Evolutionary conservation across 2,113 vertebrate species (phyloP).

Genomic region (Poeciliopsis retropinna): DNA sequence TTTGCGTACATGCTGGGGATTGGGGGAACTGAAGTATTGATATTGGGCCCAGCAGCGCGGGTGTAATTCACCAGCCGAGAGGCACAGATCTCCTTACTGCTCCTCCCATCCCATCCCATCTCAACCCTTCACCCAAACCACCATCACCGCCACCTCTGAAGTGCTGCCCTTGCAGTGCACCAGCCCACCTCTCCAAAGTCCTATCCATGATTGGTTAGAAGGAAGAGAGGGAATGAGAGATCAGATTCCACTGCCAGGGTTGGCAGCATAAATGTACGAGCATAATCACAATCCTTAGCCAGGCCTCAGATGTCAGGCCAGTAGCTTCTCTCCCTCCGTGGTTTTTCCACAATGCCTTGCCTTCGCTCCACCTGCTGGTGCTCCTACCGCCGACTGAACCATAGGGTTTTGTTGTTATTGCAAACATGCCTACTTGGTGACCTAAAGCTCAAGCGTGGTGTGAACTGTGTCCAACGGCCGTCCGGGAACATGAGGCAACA

Average conservation of each 20-base stretch:
- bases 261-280: slow-evolving; percentile 48
- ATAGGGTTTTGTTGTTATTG: slow-evolving; percentile 40
- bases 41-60: slow-evolving; percentile 39
- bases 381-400: slow-evolving; percentile 11
- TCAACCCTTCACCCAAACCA: slow-evolving; percentile 41
- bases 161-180: slow-evolving; percentile 77
- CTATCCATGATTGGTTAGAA: slow-evolving; percentile 64
- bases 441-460: slow-evolving; percentile 37
- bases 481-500: slow-evolving; percentile 75
- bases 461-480: slow-evolving; percentile 60
- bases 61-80: slow-evolving; percentile 70
- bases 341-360: slow-evolving; percentile 11
- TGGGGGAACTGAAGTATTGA: slow-evolving; percentile 51
- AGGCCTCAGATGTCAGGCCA: slow-evolving; percentile 49
- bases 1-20: slow-evolving; percentile 12
- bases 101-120: slow-evolving; percentile 29
- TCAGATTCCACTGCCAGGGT: slow-evolving; percentile 67
- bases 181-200: slow-evolving; percentile 59
- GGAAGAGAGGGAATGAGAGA: slow-evolving; percentile 30
- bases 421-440: slow-evolving; percentile 28
- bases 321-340: slow-evolving; percentile 32
- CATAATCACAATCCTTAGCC: slow-evolving; percentile 56
- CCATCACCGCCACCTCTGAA: slow-evolving; percentile 60
- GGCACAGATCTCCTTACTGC: slow-evolving; percentile 52
- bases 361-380: slow-evolving; percentile 46